Percentiles rank a stretch among this genome's conserved stretches.
phyloP scores from a whole-genome alignment of 2,113 vertebrate genomes.

The Prochilodus magdalenae region DNA sequence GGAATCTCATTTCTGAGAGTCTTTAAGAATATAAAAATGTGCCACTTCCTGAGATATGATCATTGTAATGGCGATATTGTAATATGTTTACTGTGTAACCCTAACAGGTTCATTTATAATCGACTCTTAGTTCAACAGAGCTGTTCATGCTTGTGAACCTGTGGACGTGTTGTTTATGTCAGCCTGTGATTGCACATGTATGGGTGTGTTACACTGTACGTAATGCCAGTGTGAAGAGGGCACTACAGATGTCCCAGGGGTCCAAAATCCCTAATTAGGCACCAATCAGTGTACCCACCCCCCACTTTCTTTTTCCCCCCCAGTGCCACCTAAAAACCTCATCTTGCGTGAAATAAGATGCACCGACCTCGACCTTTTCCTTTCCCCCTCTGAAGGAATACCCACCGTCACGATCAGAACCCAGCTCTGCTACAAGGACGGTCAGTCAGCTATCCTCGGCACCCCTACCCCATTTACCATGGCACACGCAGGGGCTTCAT shows the following conservation, averaged over 20 bases:
- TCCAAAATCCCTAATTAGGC: constrained; percentile 35
- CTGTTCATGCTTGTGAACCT: not conserved
- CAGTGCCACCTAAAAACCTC: constrained; percentile 54
- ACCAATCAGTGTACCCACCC: constrained; percentile 34
- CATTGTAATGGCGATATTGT: too few relatives aligned
- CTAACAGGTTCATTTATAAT: too few relatives aligned
- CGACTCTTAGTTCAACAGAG: not conserved
- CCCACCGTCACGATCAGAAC: constrained; percentile 21
- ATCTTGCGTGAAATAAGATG: constrained; percentile 51
- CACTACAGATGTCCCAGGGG: constrained; percentile 11
- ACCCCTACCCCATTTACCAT: constrained; percentile 29
- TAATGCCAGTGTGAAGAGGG: not conserved
- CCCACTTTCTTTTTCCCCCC: constrained; percentile 18
- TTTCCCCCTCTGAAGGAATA: constrained; percentile 26
- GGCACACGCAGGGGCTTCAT: constrained; percentile 32
- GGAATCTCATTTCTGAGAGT: too few relatives aligned
- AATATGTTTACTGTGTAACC: too few relatives aligned
- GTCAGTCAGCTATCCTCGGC: constrained; percentile 19
- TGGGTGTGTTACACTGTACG: not conserved
- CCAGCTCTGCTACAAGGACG: constrained; percentile 28
- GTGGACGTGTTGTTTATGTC: not conserved
- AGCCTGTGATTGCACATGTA: not conserved
- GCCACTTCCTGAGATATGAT: too few relatives aligned
- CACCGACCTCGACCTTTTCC: constrained; percentile 29
- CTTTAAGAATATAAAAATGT: too few relatives aligned